These are phyloP conservation scores for Microcebus griseorufus DNA, from an alignment of 2,113 vertebrate genomes.

Conservation along the genomic window DNA sequence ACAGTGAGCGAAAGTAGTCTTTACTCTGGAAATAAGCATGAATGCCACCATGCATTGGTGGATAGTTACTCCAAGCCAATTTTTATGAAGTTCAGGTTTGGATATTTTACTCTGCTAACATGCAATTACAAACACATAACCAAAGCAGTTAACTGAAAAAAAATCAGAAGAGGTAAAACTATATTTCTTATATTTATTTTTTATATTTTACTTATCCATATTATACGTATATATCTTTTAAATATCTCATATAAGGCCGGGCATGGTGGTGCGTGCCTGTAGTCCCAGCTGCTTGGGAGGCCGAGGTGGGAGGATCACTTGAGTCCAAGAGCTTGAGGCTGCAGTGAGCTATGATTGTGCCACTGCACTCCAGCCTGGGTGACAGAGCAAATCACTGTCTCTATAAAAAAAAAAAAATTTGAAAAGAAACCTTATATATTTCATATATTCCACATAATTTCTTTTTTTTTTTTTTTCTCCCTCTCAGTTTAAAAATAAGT, in stretches of 20 bases:
- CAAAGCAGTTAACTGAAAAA: background rate
- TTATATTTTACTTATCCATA: background rate
- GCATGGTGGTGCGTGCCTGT: no score
- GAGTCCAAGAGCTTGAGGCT: no score
- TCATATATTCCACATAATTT: background rate
- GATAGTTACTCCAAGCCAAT: background rate
- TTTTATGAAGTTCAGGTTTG: background rate
- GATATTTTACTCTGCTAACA: background rate
- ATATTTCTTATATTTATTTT: background rate
- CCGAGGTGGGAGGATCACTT: no score
- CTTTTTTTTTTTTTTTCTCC: background rate
- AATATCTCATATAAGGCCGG: no score
- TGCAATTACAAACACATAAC: background rate
- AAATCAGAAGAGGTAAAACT: background rate
- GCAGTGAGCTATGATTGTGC: no score
- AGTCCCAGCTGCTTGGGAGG: no score
- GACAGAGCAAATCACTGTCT: no score
- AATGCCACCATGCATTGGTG: fast-evolving
- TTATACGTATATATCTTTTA: no score
- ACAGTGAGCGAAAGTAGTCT: fast-evolving
- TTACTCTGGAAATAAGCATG: background rate
- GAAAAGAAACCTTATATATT: background rate
- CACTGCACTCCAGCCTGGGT: no score
- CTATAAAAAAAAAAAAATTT: no score
- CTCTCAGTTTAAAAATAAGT: slow-evolving; percentile 1